Base-by-base conservation (phyloP, 2,888 invertebrate genomes). In the Cistogaster globosa region DNA sequence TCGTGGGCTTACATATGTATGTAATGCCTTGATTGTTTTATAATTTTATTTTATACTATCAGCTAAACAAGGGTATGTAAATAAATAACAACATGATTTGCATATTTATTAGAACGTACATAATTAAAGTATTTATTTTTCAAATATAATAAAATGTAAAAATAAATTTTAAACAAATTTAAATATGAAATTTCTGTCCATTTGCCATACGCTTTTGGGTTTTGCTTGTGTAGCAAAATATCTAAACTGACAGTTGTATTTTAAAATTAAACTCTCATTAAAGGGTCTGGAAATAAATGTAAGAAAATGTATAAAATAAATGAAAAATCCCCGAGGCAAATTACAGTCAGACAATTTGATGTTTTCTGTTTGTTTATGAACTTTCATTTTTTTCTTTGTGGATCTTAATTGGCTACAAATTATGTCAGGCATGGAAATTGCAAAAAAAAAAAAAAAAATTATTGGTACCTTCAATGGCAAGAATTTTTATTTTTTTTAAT, bases 241-340 rank as follows among this genome's bases (percentile, higher is more conserved):
- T 32, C 62, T 75, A 81, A 81, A 76, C 69, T 82, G 81, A 69
- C 81, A 82, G 75, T 82, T 76, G 42, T 11, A 12, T 69, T 63
- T 82, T 69, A 51, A 82, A 71, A 51, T 82, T 75, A 76, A 82
- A 76, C 69, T 82, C 69, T 82, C 57, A 82, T 76, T 81, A 82
- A 69, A 69, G 63, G 63, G 45, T 57, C 62, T 69, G 53, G 16
- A 38, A 38, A 45, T 58, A 68, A 80, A 60, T 12, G 53, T 53
- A 75, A 32, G 16, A 16, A 62, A 68, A 58, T 9, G 45, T 58
- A 2, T n/a, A 14, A 62, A 63, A 3, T 1, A 42, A 42, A 42
- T 42, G 11, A 1, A 71, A 42, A 58, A 26, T 45, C 74, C 74
- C 60, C 20, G 38, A 42, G 48, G 57, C 32, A 60, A 65, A 48